These are phyloP conservation scores for Hemistola chrysoprasaria DNA, from an alignment of 2,888 invertebrate genomes.

Conservation along the genomic window DNA sequence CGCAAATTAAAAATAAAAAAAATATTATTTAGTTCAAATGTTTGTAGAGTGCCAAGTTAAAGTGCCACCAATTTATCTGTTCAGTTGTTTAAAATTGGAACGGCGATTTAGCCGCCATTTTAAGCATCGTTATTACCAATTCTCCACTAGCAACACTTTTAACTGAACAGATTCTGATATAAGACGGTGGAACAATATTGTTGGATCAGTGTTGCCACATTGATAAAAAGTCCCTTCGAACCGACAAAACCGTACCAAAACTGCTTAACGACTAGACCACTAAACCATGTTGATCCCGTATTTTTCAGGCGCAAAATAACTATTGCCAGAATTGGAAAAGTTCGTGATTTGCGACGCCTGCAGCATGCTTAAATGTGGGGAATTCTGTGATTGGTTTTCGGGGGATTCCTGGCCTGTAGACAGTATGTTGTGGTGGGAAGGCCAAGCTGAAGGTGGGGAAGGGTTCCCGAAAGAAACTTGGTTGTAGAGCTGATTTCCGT, in stretches of 20 bases:
- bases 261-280: constrained; percentile 64
- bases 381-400: constrained; percentile 71
- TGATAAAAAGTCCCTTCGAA: constrained; percentile 24
- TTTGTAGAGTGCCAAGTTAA: too few relatives aligned
- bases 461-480: constrained; percentile 78
- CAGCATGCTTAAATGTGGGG: constrained; percentile 73
- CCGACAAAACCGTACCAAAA: constrained; percentile 26
- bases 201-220: constrained; percentile 24
- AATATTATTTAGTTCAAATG: too few relatives aligned
- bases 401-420: constrained; percentile 72
- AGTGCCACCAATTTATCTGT: too few relatives aligned
- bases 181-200: too few relatives aligned
- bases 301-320: constrained; percentile 77
- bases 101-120: too few relatives aligned
- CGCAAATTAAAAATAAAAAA: too few relatives aligned
- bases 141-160: too few relatives aligned
- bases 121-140: too few relatives aligned
- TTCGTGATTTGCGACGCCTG: constrained; percentile 78
- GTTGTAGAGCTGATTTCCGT: constrained; percentile 76
- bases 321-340: constrained; percentile 76
- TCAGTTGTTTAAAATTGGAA: too few relatives aligned
- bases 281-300: constrained; percentile 81
- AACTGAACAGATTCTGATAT: too few relatives aligned
- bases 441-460: constrained; percentile 71
- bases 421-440: constrained; percentile 73